phyloP scores from a whole-genome alignment of 2,113 vertebrate genomes.

The Paralichthys olivaceus region DNA sequence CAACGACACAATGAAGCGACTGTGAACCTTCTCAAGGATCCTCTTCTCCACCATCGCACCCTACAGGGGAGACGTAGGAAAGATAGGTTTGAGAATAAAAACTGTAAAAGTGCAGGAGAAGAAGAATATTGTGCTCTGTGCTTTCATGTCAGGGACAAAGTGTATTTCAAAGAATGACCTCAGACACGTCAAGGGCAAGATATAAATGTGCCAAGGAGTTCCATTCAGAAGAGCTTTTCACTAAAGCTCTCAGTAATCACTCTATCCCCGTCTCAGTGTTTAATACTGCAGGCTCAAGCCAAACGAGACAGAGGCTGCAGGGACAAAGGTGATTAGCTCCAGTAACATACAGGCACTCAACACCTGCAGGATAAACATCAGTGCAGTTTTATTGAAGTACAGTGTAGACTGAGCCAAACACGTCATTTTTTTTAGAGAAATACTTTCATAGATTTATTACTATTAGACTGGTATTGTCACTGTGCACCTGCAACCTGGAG shows the following conservation, averaged over 20 bases:
- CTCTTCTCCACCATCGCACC: conserved; percentile 91
- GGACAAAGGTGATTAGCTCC: conserved; percentile 74
- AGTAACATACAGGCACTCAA: conserved; percentile 13
- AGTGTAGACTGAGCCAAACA: no score
- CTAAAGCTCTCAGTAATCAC: conserved; percentile 75
- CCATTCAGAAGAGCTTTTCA: conserved; percentile 72
- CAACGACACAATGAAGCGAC: conserved; percentile 89
- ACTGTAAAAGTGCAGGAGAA: not conserved
- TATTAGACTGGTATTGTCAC: no score
- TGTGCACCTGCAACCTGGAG: no score
- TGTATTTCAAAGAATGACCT: conserved; percentile 34
- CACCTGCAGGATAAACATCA: not conserved
- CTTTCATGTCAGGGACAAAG: not conserved
- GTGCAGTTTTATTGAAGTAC: not conserved
- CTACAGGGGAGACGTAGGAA: conserved; percentile 61
- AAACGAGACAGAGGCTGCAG: conserved; percentile 59
- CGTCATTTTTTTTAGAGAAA: no score
- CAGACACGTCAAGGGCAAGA: conserved; percentile 66
- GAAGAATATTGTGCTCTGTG: not conserved
- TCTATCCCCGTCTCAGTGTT: conserved; percentile 74
- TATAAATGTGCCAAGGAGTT: conserved; percentile 68
- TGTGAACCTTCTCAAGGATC: conserved; percentile 89
- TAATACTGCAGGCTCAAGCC: conserved; percentile 73
- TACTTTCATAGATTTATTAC: no score
- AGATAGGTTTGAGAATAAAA: not conserved